A percentile compares a stretch with the other conserved stretches of the same genome.
These are phyloP conservation scores for Oikopleura dioica DNA, from an alignment of 23 tunicate genomes.

Conservation along the genomic window DNA sequence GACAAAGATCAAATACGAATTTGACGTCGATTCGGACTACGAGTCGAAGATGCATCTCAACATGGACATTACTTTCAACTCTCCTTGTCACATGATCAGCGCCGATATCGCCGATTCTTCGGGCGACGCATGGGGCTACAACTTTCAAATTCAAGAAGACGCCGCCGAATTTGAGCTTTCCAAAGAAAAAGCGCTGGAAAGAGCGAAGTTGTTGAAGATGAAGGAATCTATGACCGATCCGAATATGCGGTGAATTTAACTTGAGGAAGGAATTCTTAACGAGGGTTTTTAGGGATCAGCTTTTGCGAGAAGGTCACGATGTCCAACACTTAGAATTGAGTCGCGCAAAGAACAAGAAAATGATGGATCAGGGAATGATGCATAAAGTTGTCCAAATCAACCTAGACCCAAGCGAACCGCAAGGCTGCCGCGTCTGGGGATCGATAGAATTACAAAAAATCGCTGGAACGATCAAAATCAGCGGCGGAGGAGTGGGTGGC, in stretches of 20 bases:
- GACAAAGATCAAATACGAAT: not conserved
- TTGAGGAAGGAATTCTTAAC: too few relatives aligned
- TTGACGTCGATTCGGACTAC: not conserved
- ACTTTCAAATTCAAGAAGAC: not conserved
- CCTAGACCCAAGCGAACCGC: not conserved
- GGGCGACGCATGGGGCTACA: not conserved
- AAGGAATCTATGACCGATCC: not conserved
- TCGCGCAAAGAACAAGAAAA: not conserved
- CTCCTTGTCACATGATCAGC: not conserved
- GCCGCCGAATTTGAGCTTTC: not conserved
- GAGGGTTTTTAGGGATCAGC: not conserved
- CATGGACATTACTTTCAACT: not conserved
- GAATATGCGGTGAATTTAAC: not conserved
- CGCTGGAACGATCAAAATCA: not conserved
- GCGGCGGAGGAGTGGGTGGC: too few relatives aligned
- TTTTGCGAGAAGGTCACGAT: not conserved
- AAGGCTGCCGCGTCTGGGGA: not conserved
- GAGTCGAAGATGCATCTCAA: not conserved
- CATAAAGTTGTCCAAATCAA: not conserved
- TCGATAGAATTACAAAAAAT: not conserved
- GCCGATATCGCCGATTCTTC: not conserved
- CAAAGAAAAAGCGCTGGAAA: not conserved
- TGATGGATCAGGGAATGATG: not conserved
- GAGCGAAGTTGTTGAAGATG: not conserved
- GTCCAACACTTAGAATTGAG: not conserved